phyloP scores from a whole-genome alignment of 1,140 invertebrate species.

The Dryas iulia region DNA sequence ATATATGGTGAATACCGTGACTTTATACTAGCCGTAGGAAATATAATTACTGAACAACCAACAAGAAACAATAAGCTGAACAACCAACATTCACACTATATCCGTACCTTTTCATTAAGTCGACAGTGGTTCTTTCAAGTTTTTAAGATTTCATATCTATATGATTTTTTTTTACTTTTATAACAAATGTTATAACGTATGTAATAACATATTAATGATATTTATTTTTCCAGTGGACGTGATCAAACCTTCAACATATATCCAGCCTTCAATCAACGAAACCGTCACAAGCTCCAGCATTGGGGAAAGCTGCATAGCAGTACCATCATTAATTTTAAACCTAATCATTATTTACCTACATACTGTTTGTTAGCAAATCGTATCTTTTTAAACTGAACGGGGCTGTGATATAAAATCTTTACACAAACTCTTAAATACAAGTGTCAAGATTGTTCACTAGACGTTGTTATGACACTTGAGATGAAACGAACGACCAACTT shows the following conservation, averaged over 20 bases:
- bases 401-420: conserved; percentile 73
- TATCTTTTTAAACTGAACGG: conserved; percentile 44
- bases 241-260: conserved; percentile 17
- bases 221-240: conserved; percentile 61
- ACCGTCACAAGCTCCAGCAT: conserved; percentile 32
- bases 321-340: conserved; percentile 11
- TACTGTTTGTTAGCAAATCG: conserved; percentile 27
- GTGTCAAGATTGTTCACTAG: conserved; percentile 33
- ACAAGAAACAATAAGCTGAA: too few relatives aligned
- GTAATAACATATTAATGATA: not conserved
- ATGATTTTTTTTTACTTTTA: too few relatives aligned
- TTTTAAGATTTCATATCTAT: too few relatives aligned
- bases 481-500: conserved; percentile 23
- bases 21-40: too few relatives aligned
- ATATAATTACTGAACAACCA: too few relatives aligned
- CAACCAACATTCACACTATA: too few relatives aligned
- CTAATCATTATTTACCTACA: conserved; percentile 10
- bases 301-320: conserved; percentile 32
- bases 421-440: conserved; percentile 26
- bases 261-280: conserved; percentile 44
- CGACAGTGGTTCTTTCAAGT: too few relatives aligned
- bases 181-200: too few relatives aligned
- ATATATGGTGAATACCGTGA: too few relatives aligned
- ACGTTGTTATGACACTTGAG: conserved; percentile 16
- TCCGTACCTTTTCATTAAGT: too few relatives aligned